Base-by-base conservation (phyloP, 2,113 vertebrate genomes). In the Smithornis capensis region DNA sequence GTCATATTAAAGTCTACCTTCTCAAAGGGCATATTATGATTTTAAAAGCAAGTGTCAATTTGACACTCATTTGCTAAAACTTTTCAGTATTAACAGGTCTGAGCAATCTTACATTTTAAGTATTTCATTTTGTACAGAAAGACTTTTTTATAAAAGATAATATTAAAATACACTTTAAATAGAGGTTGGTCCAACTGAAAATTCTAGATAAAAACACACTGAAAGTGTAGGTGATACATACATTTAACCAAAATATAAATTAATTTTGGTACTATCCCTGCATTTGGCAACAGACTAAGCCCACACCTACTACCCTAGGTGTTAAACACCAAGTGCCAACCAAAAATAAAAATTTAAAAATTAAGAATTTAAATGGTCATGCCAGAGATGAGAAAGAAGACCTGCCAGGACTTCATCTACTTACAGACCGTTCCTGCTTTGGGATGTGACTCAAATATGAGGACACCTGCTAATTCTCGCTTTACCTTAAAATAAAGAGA, bases 401-500 rank as follows among this genome's bases (percentile, higher is more conserved):
- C 68, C 57, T 76, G 35, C 73, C 47, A 76, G 44, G 31, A 91
- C 45, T 64, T 3, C 69, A 67, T 93, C 90, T 81, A 99, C 99
- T 99, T 98, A 99, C 99, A 98, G 80, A 99, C 99, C 5, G 99
- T 99, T 96, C 99, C 99, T 95, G 99, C 98, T 97, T 99, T 99
- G 62, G 99, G 98, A 80, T 99, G 99, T 25, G 99, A 99, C 97
- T 99, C 99, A 95, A 99, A 99, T 94, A 99, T 98, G 70, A 99
- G 98, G 83, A 99, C 99, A 62, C 99, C 99, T 14, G 99, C 98
- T 93, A 99, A 97, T 82, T 99, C 99, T 80, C 85, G 75, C 63
- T 88, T 88, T 64, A 88, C 85, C 85, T 88, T 45, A 45, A 45
- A 45, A 74, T 8, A 74, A 62, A 90, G 65, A 97, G 57, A 96